Evolutionary conservation across 1,140 invertebrate genomes (phyloP), one percentile per base, ranked within the genome.

Genomic region (Probaryconus sp.): DNA sequence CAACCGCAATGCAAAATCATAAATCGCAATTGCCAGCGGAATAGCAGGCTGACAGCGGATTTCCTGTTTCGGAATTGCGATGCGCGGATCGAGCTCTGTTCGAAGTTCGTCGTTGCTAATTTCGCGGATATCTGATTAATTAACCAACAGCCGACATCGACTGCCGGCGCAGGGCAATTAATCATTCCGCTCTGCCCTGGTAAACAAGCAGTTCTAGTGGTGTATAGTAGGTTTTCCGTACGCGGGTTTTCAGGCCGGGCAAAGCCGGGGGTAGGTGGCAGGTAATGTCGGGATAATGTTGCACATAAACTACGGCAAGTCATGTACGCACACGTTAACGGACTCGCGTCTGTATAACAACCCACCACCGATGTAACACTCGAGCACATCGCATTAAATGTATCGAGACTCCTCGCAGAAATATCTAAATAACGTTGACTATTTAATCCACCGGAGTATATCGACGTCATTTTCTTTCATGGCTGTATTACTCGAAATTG

Each of bases 91-190:
- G n/a, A n/a, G n/a, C n/a, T n/a, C 64, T 78, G 78, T 84, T 81
- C 73, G 76, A 82, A 77, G 69, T 77, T 67, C 71, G 47, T 60
- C 69, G 64, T 60, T 69, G 79, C 77, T 86, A 85, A 85, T 87
- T 85, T 81, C 79, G 68, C 51, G 75, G 83, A 83, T 87, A 87
- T 87, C 87, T 86, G 85, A 87, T 86, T 86, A 86, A 88, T 87
- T 86, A 87, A 85, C 83, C 78, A 37, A 24, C 51, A 21, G 18
- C 38, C 65, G 78, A 56, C 63, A 47, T 78, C 51, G 56, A 51
- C 73, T 37, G 70, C 35, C 51, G 53, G 60, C 61, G 42, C 63
- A 31, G 5, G 48, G 63, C 75, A 64, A 85, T 86, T 85, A 83
- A 83, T 86, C 83, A 84, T 81, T 78, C 55, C 69, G 65, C 50